phyloP scores from a whole-genome alignment of 2,888 invertebrate species.

The Cryptus viduatorius region DNA sequence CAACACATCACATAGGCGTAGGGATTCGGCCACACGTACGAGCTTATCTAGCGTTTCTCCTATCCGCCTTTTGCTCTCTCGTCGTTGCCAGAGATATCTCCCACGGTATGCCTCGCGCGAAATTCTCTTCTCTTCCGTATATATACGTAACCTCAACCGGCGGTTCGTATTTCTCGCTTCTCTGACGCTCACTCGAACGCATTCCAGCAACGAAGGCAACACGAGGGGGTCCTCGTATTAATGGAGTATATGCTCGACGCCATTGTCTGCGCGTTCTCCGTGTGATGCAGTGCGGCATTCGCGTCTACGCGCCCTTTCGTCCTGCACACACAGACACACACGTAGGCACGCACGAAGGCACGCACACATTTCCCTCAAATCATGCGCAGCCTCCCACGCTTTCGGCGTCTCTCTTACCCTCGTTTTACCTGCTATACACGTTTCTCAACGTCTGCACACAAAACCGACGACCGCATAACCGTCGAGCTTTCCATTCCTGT shows the following conservation, averaged over 20 bases:
- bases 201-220: constrained; percentile 25
- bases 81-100: constrained; percentile 5
- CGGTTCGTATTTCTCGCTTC: constrained; percentile 20
- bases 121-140: neutral
- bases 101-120: neutral
- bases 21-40: constrained; percentile 57
- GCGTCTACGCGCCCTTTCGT: constrained; percentile 63
- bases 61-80: constrained; percentile 12
- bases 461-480: constrained; percentile 35
- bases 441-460: constrained; percentile 34
- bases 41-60: constrained; percentile 25
- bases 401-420: neutral
- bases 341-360: no score
- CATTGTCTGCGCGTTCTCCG: constrained; percentile 72
- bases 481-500: constrained; percentile 52
- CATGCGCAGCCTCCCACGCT: constrained; percentile 14
- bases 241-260: constrained; percentile 72
- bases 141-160: neutral
- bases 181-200: constrained; percentile 14
- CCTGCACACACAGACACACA: constrained; percentile 2
- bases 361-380: constrained; percentile 10
- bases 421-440: constrained; percentile 15
- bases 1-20: constrained; percentile 81
- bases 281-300: constrained; percentile 71
- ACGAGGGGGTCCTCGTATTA: constrained; percentile 65